Evolutionary conservation across 2,113 vertebrate genomes (phyloP).

Genomic region (Myrmecobius fasciatus): DNA sequence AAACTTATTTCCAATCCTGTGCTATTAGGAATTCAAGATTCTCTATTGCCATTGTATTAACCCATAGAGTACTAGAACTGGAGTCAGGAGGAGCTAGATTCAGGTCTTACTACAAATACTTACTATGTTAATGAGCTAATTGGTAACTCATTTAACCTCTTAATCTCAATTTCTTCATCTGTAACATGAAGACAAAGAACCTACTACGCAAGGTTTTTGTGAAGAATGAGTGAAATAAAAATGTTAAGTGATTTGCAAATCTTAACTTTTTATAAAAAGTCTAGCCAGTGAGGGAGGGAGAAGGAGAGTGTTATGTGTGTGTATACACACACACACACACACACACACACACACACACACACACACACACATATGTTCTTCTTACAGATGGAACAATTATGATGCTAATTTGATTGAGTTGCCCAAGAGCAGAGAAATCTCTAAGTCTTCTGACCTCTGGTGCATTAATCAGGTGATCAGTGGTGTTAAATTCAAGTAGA

Average conservation of each 20-base stretch:
- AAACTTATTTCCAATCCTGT: background rate
- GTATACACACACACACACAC: too few relatives aligned
- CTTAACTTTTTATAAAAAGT: background rate
- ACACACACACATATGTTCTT: background rate
- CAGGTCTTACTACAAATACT: background rate
- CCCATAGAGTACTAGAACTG: background rate
- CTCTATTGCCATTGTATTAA: background rate
- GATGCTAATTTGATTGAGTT: background rate
- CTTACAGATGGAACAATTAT: background rate
- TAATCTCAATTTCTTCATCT: background rate
- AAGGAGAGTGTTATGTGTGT: background rate
- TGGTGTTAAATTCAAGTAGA: background rate
- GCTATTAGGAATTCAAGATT: background rate
- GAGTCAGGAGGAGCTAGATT: background rate
- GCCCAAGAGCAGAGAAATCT: background rate
- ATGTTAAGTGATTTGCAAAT: background rate
- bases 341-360: too few relatives aligned
- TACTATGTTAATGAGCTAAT: background rate
- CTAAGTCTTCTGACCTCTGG: background rate
- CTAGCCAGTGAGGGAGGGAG: background rate
- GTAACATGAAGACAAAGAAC: background rate
- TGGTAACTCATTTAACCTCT: background rate
- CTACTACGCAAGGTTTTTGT: background rate
- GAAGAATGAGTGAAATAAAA: background rate
- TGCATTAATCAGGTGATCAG: background rate